Evolutionary conservation across 1,140 invertebrate species (phyloP).

Genomic region (Drosophila neocordata): DNA sequence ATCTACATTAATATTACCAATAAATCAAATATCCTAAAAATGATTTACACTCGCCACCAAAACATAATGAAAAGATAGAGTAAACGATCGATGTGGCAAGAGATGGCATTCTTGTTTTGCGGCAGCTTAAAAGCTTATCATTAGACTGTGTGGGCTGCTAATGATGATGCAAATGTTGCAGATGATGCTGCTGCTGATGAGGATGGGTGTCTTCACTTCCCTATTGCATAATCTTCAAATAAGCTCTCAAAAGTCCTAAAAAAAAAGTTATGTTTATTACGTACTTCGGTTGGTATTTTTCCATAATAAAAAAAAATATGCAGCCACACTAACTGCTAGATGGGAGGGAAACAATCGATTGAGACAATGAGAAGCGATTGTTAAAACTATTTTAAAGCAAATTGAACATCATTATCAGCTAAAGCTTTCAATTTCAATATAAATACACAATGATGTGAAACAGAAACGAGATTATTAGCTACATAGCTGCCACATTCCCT

Average conservation of each 20-base stretch:
- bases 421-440: slow-evolving; percentile 1
- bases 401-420: neutral
- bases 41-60: slow-evolving; percentile 29
- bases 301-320: no score
- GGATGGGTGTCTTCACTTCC: slow-evolving; percentile 28
- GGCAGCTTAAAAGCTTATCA: slow-evolving; percentile 49
- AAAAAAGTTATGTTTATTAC: neutral
- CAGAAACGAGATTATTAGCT: slow-evolving; percentile 6
- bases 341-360: no score
- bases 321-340: no score
- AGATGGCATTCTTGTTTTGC: slow-evolving; percentile 15
- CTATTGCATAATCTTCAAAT: slow-evolving; percentile 25
- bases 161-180: neutral
- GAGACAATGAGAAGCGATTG: neutral
- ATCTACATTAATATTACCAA: slow-evolving; percentile 58
- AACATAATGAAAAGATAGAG: slow-evolving; percentile 3
- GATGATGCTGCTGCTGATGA: no score
- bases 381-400: neutral
- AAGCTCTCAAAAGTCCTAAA: neutral
- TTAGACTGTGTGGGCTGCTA: slow-evolving; percentile 26
- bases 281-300: no score
- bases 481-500: slow-evolving; percentile 5
- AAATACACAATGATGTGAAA: slow-evolving; percentile 7
- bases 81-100: slow-evolving; percentile 9
- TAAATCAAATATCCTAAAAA: slow-evolving; percentile 65